Base-by-base conservation (phyloP, 2,888 invertebrate species). In the Lithosia quadra region DNA sequence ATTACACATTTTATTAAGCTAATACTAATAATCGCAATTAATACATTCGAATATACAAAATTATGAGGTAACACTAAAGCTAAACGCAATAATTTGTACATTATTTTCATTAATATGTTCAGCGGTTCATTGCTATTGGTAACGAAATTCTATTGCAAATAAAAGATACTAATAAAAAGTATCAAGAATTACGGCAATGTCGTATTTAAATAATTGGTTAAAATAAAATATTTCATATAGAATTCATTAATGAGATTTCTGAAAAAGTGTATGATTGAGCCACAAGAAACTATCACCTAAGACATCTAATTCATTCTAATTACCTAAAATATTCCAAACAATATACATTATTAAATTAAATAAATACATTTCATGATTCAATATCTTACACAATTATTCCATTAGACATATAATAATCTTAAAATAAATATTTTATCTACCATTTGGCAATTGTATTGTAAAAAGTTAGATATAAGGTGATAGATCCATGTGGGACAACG, bases 51-150 rank as follows among this genome's bases (percentile, higher is more conserved):
- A 79, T 82, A 79, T 83, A 79, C 71, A 77, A 74, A 81, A 82
- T 81, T 78, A 80, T 84, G 86, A 87, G 87, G 87, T 87, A 89
- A 83, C 86, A 81, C 71, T 80, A 81, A 82, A 81, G 77, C 85
- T 86, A 82, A 89, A 89, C 83, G 76, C 74, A 86, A 83, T 88
- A 86, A 84, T 90, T 89, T 90, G 88, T 91, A 91, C 90, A 90
- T 67, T 69, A 80, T 84, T 86, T 57, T 78, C 77, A 83, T 81
- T 76, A 77, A 83, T 85, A 85, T 79, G 80, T 85, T 80, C 77
- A 70, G 56, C 58, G 65, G 75, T 80, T 73, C 71, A 63, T 75
- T 71, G 72, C 61, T 73, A 71, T 67, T 72, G 78, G 82, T 77
- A 84, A 80, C 79, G 70, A 49, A 69, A 72, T 65, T 59, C 39